Evolutionary conservation across 2,888 invertebrate species (phyloP).

Genomic region (Scaptomyza caliginosa): DNA sequence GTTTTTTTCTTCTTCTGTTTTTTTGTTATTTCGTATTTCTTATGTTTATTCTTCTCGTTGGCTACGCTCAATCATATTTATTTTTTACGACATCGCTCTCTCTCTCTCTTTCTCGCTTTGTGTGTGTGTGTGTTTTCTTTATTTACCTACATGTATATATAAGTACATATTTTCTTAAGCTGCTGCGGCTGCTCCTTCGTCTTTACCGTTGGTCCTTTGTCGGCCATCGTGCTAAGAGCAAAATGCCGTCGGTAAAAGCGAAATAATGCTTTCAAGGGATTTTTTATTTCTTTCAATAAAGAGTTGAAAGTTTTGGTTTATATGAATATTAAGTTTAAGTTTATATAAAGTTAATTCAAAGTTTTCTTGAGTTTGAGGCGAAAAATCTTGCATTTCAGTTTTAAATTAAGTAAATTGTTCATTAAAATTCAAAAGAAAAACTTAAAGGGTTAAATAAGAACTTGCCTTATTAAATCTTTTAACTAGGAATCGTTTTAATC

Average conservation of each 20-base stretch:
- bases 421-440: too few species aligned
- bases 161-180: constrained; percentile 53
- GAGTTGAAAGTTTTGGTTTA: not conserved
- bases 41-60: constrained; percentile 37
- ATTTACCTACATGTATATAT: constrained; percentile 48
- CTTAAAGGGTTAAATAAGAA: too few species aligned
- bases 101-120: too few species aligned
- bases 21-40: constrained; percentile 26
- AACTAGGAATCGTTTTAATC: too few species aligned
- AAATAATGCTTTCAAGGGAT: not conserved
- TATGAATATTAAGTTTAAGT: too few species aligned
- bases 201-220: constrained; percentile 56
- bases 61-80: constrained; percentile 72
- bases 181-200: constrained; percentile 23
- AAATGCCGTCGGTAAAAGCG: constrained; percentile 46
- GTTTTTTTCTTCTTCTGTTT: constrained; percentile 16
- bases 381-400: too few species aligned
- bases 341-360: too few species aligned
- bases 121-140: constrained; percentile 38
- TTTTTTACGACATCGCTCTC: constrained; percentile 20
- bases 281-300: not conserved
- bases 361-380: too few species aligned
- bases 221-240: constrained; percentile 11
- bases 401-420: too few species aligned
- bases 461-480: too few species aligned